Base-by-base conservation (phyloP, 2,797 vertebrate species). In the Microchirus variegatus region DNA sequence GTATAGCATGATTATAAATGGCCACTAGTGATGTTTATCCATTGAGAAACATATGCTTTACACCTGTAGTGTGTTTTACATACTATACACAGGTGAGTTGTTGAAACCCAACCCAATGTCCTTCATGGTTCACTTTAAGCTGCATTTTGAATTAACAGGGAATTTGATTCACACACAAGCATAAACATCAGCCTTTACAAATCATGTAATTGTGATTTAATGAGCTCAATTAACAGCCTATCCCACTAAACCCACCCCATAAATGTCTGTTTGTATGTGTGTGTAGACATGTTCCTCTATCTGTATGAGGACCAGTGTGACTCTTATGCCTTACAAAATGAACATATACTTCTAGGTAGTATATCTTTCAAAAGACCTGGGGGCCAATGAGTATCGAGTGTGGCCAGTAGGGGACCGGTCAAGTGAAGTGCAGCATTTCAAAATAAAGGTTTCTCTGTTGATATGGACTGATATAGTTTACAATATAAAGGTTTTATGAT, bases 191-290 rank as follows among this genome's bases (percentile, higher is more conserved):
- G 53, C 17, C 2, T 1, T 0, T 18, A 53, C 43, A 45, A 41
- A 51, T 15, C 2, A 10, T 53, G 11, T 71, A 73, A 85, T 62
- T 50, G 40, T 18, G 52, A 70, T 73, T 74, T 75, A 80, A 83
- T 81, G 56, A 83, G 68, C 59, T 80, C 54, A 64, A 73, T 76
- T 82, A 73, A 42, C 37, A 68, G 47, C 42, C 46, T 12, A 41
- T 31, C 31, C 31, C 17, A 45, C 17, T 18, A 47, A 63, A 55
- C 48, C 14, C 55, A 11, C 31, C 45, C 68, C 49, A 36, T n/a
- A 14, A 0, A 8, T 51, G 10, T 55, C 42, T 26, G 53, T 6
- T n/a, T 35, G 40, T 7, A 4, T 46, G 45, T 53, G 18, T 35
- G 5, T 26, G 18, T 26, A 12, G 10, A 15, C 14, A 6, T 42